Evolutionary conservation across 2,113 vertebrate genomes (phyloP), one percentile per base, ranked within the genome.

Genomic region (Zosterops japonicus): DNA sequence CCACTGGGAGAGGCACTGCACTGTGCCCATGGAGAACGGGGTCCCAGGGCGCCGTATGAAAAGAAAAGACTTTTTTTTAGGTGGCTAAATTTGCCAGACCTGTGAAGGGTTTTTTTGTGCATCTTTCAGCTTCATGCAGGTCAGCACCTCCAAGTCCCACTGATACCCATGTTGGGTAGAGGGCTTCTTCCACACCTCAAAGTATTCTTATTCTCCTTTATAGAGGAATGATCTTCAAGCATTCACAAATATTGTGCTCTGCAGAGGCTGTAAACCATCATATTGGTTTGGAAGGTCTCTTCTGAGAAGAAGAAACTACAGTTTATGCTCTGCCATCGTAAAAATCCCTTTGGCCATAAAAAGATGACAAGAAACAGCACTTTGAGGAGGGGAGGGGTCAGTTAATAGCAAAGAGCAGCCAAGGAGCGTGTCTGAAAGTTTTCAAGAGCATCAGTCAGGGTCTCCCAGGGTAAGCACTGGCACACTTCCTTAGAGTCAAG

Each of bases 341-440:
- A 90, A 87, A 82, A 23, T 72, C 56, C 14, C 8, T 87, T 42
- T 72, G 65, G 78, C 70, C 21, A 4, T 85, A 83, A 94, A 94
- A 96, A 71, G 68, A 93, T 92, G 60, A 83, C 68, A 90, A 49
- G 41, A 89, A 97, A 92, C 72, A 95, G 81, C 36, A 68, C 74
- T 89, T 84, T 0, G 13, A 83, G 90, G 29, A 86, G 57, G 56
- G 83, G 11, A 76, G 21, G 29, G 67, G 36, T 59, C 76, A 5
- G 28, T 87, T 93, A 93, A 68, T 76, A 85, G 50, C 64, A 65
- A 70, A 46, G 21, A 80, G 53, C 25, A 47, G 87, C 79, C 69
- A 85, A 29, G 53, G 28, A 95, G 10, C 0, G 0, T 47, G 63
- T 87, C 83, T 90, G 72, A 84, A 77, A 90, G 52, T 68, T 94